Evolutionary conservation across 2,113 vertebrate species (phyloP).

Genomic region (Heterochromis multidens): DNA sequence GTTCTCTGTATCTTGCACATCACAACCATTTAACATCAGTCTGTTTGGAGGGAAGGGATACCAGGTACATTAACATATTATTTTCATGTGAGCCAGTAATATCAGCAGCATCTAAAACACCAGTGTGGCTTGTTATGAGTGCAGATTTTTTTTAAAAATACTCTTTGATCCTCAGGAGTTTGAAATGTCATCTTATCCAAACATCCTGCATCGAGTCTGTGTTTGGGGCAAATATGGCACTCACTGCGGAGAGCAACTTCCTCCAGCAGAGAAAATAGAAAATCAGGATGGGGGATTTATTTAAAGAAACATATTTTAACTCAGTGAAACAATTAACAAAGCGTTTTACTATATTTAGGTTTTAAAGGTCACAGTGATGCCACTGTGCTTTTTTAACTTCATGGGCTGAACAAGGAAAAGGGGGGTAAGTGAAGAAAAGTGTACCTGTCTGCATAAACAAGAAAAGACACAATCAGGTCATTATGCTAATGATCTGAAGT

Average conservation of each 20-base stretch:
- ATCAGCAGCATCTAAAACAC: neutral
- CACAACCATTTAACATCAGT: neutral
- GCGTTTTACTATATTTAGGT: constrained; percentile 50
- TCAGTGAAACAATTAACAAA: constrained; percentile 60
- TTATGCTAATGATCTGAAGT: neutral
- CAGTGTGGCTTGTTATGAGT: neutral
- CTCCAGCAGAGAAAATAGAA: constrained; percentile 13
- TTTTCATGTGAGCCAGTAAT: neutral
- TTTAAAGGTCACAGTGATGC: constrained; percentile 42
- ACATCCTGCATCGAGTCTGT: constrained; percentile 42
- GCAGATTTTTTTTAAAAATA: neutral
- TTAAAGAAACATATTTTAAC: constrained; percentile 50
- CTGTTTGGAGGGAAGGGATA: neutral
- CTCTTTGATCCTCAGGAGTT: constrained; percentile 17
- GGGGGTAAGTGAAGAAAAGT: neutral
- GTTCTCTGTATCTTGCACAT: neutral
- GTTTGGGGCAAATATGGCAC: constrained; percentile 6
- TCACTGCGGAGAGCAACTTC: constrained; percentile 24
- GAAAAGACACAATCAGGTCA: neutral
- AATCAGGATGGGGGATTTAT: constrained; percentile 25
- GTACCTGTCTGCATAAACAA: neutral
- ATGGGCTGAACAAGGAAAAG: neutral
- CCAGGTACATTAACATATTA: neutral
- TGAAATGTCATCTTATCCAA: constrained; percentile 54
- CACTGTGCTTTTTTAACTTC: neutral